phyloP scores from a whole-genome alignment of 2,113 vertebrate genomes.

The Columbina picui region DNA sequence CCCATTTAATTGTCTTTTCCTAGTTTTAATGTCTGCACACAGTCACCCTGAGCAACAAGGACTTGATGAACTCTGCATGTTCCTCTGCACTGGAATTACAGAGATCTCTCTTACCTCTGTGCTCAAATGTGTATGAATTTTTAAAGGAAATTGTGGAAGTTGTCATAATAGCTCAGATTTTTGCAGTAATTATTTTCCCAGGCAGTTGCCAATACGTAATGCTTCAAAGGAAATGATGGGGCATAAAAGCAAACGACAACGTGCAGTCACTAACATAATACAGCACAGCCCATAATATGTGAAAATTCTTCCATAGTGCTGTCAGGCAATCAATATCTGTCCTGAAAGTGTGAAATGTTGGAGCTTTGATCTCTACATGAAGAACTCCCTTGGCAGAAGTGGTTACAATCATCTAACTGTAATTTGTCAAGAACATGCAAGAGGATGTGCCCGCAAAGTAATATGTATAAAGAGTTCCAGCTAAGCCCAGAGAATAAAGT shows the following conservation, averaged over 20 bases:
- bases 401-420: neutral
- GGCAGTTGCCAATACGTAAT: neutral
- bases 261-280: neutral
- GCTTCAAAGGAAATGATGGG: neutral
- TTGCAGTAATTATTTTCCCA: neutral
- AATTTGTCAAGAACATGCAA: constrained; percentile 3
- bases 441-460: neutral
- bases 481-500: neutral
- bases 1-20: constrained; percentile 19
- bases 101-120: neutral
- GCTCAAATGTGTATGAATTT: neutral
- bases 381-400: constrained; percentile 15
- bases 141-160: neutral
- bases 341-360: constrained; percentile 18
- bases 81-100: neutral
- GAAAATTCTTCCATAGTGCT: neutral
- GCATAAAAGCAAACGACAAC: neutral
- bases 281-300: neutral
- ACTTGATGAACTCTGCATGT: neutral
- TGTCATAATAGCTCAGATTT: neutral
- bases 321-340: constrained; percentile 16
- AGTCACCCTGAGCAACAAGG: neutral
- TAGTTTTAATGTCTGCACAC: neutral
- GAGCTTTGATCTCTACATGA: constrained; percentile 46
- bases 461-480: neutral